Base-by-base conservation (phyloP, 2,113 vertebrate genomes). In the Eublepharis macularius region DNA sequence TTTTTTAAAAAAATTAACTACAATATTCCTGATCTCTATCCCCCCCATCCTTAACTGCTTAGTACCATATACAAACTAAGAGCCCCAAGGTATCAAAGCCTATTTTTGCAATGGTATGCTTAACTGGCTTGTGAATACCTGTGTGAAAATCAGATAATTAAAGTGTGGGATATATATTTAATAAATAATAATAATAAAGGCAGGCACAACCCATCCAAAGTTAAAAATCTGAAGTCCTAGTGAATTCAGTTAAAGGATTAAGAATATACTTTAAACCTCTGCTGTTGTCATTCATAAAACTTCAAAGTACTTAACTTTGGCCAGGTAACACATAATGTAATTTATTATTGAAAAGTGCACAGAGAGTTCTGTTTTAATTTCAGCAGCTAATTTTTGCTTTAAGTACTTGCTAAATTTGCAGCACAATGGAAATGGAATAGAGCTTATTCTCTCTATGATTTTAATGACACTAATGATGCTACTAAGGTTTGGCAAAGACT, bases 401-500 rank as follows among this genome's bases (percentile, higher is more conserved):
- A 17, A 21, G 5, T 7, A 70, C 34, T 70, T 21, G 39, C 16
- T 39, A 39, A 70, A 70, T 36, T 76, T 76, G 57, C 47, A n/a
- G 2, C 1, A 1, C 0, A 1, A 6, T 41, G 19, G 1, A 60
- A 6, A 26, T n/a, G 19, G 84, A 57, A 19, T 39, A 26, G 41
- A 9, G 43, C 5, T 0, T 16, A 68, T 24, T 68, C 54, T 29
- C 32, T 66, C 54, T 1, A 0, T 39, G 36, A 21, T 29, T 66
- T 43, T 11, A 77, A 85, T 7, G 29, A 26, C 1, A 0, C 0
- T 80, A 76, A 85, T 0, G 1, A n/a, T 0, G 9, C 16, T 36
- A 45, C 21, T 2, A 0, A 19, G 3, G 54, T 76, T 83, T 17
- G 49, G 21, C 81, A 45, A 1, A 32, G 24, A 76, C 77, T 45